A percentile compares a stretch with the other conserved stretches of the same genome.
These are phyloP conservation scores for Halichondria panicea DNA, from an alignment of 37 sponge, comb jelly and placozoan genomes.

Conservation along the genomic window DNA sequence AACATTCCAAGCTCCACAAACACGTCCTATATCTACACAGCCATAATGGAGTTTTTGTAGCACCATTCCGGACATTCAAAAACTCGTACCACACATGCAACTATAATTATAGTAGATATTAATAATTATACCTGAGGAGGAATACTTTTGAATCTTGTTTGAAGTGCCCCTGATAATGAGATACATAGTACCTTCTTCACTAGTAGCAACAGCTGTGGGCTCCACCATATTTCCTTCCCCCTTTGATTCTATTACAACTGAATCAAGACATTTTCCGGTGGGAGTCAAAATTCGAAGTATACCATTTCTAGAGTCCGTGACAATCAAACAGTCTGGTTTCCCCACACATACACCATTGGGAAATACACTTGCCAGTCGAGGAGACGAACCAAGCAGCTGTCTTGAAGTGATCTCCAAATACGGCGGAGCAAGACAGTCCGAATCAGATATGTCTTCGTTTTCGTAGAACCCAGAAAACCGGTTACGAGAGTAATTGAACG, in stretches of 20 bases:
- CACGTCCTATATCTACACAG: too few relatives aligned
- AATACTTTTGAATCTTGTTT: slow-evolving; percentile 6
- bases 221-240: slow-evolving; percentile 4
- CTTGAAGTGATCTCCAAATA: background rate
- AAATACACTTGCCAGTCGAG: background rate
- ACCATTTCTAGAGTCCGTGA: background rate
- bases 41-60: too few relatives aligned
- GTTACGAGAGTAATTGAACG: too few relatives aligned
- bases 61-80: too few relatives aligned
- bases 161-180: background rate
- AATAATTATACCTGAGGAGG: slow-evolving; percentile 16
- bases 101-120: too few relatives aligned
- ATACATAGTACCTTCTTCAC: slow-evolving; percentile 5
- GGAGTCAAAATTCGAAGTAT: slow-evolving; percentile 3
- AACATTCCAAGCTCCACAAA: too few relatives aligned
- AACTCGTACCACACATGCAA: too few relatives aligned
- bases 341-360: slow-evolving; percentile 22
- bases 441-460: too few relatives aligned
- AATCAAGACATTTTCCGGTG: slow-evolving; percentile 19
- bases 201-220: slow-evolving; percentile 10
- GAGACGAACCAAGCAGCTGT: background rate
- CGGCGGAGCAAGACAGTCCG: background rate
- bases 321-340: background rate
- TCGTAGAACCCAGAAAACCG: too few relatives aligned
- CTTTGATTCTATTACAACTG: slow-evolving; percentile 5